A percentile compares a stretch with the other conserved stretches of the same genome.
phyloP scores from a whole-genome alignment of 2,888 invertebrate genomes.

The Nyleta sp. region DNA sequence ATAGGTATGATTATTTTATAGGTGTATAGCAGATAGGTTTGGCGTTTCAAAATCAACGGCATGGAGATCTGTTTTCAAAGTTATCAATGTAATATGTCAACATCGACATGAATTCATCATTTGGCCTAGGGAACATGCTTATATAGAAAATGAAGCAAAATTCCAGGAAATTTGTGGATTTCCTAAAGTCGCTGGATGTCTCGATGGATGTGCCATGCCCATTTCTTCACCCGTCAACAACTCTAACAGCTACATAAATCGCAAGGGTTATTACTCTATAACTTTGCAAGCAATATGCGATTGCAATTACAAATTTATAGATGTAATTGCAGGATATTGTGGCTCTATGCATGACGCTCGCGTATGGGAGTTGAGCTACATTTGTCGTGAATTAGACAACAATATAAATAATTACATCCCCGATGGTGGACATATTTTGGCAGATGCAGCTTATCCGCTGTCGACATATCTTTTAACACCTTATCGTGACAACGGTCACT shows the following conservation, averaged over 20 bases:
- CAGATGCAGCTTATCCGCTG: slow-evolving; percentile 28
- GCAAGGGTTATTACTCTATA: slow-evolving; percentile 37
- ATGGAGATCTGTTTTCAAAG: background rate
- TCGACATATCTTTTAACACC: slow-evolving; percentile 19
- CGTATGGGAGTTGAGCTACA: slow-evolving; percentile 32
- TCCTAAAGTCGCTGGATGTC: slow-evolving; percentile 9
- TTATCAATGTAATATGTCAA: background rate
- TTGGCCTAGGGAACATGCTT: background rate
- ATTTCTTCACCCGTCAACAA: slow-evolving; percentile 33
- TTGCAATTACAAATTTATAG: slow-evolving; percentile 18
- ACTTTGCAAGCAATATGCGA: slow-evolving; percentile 36
- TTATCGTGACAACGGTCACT: slow-evolving; percentile 48
- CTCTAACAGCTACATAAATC: slow-evolving; percentile 38
- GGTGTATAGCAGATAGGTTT: slow-evolving; percentile 20
- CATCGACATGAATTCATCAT: background rate
- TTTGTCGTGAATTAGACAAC: background rate
- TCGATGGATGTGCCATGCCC: slow-evolving; percentile 32
- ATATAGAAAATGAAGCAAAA: background rate
- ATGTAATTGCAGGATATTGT: slow-evolving; percentile 24
- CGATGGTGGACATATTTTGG: slow-evolving; percentile 15
- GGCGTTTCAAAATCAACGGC: slow-evolving; percentile 8
- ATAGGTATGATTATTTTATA: slow-evolving; percentile 5
- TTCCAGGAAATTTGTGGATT: background rate
- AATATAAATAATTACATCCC: slow-evolving; percentile 2
- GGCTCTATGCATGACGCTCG: slow-evolving; percentile 50